Base-by-base conservation (phyloP, 2,797 vertebrate species). In the Alauda arvensis region DNA sequence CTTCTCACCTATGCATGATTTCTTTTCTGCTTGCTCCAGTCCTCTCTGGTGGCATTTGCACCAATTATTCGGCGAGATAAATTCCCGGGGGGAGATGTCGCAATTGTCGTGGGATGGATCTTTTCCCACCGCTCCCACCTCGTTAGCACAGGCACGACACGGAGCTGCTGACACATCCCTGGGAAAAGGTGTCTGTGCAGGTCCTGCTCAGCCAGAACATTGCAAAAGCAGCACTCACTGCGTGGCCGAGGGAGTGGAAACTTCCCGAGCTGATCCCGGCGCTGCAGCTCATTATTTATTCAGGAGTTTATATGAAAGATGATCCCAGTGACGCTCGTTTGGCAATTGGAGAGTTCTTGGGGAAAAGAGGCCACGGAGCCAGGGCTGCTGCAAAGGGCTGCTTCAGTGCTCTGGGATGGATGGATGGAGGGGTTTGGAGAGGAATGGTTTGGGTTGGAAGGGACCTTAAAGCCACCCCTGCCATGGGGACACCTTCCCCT, bases 221-320 rank as follows among this genome's bases (percentile, higher is more conserved):
- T 94, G 88, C 91, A 92, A 94, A 89, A 94, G 62, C 7, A 3
- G 43, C 37, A 11, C 68, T 86, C 17, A 1, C 0, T 42, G 21
- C 8, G 1, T 1, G 6, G 62, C 12, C 28, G 2, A 55, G 69
- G 42, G 62, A 48, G 48, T 88, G 83, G 83, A 84, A 91, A 40
- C 81, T 79, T 83, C 78, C 71, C 78, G 3, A 42, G 77, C 77
- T 68, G 67, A n/a, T 59, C 24, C 1, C 19, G 14, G 16, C 8
- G 77, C 67, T 82, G 65, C 81, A 75, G 89, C 49, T 93, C 76
- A 52, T 91, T 8, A 52, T 83, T 92, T 91, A 89, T 89, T 91
- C 45, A 89, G 31, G 23, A 67, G 29, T 57, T 89, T 61, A 4
- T 70, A 40, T 61, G 69, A 51, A 74, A 79, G 51, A 26, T 0